These are phyloP conservation scores for Triplophysa bombifrons DNA, from an alignment of 2,797 vertebrate species.

Conservation along the genomic window DNA sequence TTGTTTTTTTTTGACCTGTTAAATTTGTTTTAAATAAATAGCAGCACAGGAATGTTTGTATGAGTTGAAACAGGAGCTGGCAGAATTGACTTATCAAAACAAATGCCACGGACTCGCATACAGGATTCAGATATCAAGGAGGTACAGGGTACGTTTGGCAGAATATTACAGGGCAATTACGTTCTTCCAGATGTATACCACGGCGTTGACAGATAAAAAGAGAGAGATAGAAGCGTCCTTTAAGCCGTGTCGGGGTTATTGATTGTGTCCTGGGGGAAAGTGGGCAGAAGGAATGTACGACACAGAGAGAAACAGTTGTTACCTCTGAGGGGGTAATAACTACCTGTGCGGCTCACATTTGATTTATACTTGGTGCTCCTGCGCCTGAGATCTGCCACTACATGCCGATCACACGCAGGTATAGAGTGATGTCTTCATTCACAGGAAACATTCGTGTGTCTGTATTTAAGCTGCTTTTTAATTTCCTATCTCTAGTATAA, in stretches of 20 bases:
- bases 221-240: slow-evolving; percentile 58
- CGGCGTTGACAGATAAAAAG: slow-evolving; percentile 66
- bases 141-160: slow-evolving; percentile 63
- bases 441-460: slow-evolving; percentile 42
- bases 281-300: slow-evolving; percentile 68
- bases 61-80: neutral
- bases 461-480: slow-evolving; percentile 16
- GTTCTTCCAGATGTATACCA: slow-evolving; percentile 79
- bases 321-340: slow-evolving; percentile 71
- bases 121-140: slow-evolving; percentile 71
- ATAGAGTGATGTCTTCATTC: slow-evolving; percentile 64
- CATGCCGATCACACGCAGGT: slow-evolving; percentile 42
- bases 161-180: slow-evolving; percentile 72
- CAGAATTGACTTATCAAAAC: slow-evolving; percentile 16
- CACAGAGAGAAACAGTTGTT: slow-evolving; percentile 76
- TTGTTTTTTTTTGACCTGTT: neutral
- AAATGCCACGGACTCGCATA: slow-evolving; percentile 25
- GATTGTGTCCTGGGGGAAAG: slow-evolving; percentile 64
- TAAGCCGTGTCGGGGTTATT: slow-evolving; percentile 65
- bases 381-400: slow-evolving; percentile 41
- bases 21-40: neutral
- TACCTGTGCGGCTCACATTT: slow-evolving; percentile 64
- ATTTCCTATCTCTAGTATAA: slow-evolving; percentile 47
- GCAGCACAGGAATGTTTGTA: neutral
- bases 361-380: slow-evolving; percentile 70